Base-by-base conservation (phyloP, 2,113 vertebrate species). In the Hepsetus odoe region DNA sequence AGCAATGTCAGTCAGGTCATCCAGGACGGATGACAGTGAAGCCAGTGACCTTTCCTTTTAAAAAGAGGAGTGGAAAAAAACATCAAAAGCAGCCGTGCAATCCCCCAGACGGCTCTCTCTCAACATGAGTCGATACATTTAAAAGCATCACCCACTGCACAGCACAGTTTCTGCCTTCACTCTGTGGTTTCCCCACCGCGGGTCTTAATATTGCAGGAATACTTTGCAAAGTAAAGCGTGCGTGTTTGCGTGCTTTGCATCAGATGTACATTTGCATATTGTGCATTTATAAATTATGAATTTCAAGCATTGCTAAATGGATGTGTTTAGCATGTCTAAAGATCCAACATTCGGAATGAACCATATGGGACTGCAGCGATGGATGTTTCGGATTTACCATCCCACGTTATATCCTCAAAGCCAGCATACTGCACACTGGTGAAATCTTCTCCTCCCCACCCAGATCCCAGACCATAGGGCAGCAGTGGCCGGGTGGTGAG, bases 21-120 rank as follows among this genome's bases (percentile, higher is more conserved):
- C 26, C 20, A 16, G 38, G 73, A 55, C 68, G 40, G 55, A 61
- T 74, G 61, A 67, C 40, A 28, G 67, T 22, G 22, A 55, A 83
- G 35, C 32, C 61, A 65, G 46, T 81, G 75, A 81, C 75, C 69
- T 77, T 84, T 74, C 68, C 38, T 78, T n/a, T 75, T 51, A 32
- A 55, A 79, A 79, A 71, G 32, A 35, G 24, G 22, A 16, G 66
- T n/a, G n/a, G 13, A 59, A 62, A 69, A 67, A 68, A 66, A 24
- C 79, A 84, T 78, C 35, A 78, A 77, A 78, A 58, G 18, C 38
- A 35, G 38, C 42, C 0, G 46, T 28, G 32, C 42, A 6, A 7
- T 18, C 55, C 32, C 70, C 70, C 33, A 42, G 62, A 61, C 18
- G 49, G 61, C 61, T 26, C 59, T 74, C 53, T 26, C 62, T 24